These are phyloP conservation scores for Helostoma temminkii DNA, from an alignment of 2,797 vertebrate genomes.

Conservation along the genomic window DNA sequence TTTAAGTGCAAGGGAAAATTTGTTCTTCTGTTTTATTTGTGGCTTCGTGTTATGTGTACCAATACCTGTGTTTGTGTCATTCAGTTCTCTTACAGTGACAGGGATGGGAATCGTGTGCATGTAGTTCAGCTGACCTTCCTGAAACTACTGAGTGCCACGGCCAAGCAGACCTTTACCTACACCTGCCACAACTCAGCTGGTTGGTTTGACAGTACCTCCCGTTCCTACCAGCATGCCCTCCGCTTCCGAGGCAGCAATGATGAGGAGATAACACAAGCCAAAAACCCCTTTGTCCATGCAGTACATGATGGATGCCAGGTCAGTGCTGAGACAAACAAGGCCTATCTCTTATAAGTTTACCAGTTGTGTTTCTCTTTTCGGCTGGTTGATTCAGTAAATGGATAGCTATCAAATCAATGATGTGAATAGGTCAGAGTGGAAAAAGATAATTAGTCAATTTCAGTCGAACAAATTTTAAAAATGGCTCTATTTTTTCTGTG, in stretches of 20 bases:
- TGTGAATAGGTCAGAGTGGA: conserved; percentile 1
- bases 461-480: conserved; percentile 42
- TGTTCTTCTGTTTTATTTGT: too few species aligned
- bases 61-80: conserved; percentile 20
- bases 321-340: conserved; percentile 56
- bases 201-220: conserved; percentile 86
- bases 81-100: conserved; percentile 92
- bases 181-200: conserved; percentile 90
- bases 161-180: conserved; percentile 89
- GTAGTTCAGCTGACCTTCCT: conserved; percentile 94
- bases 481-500: conserved; percentile 57
- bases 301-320: conserved; percentile 92
- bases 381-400: conserved; percentile 32
- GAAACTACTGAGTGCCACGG: conserved; percentile 89
- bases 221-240: conserved; percentile 81
- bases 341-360: conserved; percentile 46
- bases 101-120: conserved; percentile 86
- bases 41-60: neutral
- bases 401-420: conserved; percentile 31
- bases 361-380: conserved; percentile 29
- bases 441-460: conserved; percentile 14
- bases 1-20: too few species aligned
- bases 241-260: conserved; percentile 87
- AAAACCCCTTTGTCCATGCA: conserved; percentile 81
- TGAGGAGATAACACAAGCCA: conserved; percentile 88